These are phyloP conservation scores for Tychaedon coryphoeus DNA, from an alignment of 2,113 vertebrate species.

Conservation along the genomic window DNA sequence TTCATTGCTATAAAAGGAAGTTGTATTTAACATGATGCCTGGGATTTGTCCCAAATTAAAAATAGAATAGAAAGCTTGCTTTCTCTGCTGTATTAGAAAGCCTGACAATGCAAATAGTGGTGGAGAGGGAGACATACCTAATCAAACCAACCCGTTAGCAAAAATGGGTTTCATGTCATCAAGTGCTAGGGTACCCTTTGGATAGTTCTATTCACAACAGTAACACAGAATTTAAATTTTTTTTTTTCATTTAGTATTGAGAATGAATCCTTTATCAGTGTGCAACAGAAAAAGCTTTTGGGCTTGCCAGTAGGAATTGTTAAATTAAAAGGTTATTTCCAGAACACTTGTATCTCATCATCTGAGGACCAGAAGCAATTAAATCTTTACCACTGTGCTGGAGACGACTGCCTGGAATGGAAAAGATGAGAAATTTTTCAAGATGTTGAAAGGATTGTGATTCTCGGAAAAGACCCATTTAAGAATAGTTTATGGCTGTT, in stretches of 20 bases:
- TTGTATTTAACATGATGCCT: neutral
- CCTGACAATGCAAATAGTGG: neutral
- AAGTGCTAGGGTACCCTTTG: neutral
- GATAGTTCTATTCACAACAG: neutral
- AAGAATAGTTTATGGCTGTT: slow-evolving; percentile 1
- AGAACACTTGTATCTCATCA: slow-evolving; percentile 33
- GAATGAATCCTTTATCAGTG: neutral
- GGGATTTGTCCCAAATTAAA: neutral
- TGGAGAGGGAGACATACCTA: neutral
- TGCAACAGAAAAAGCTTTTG: neutral
- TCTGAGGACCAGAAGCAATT: slow-evolving; percentile 37
- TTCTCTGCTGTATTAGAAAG: neutral
- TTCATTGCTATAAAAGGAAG: neutral
- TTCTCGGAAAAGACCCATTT: slow-evolving; percentile 33
- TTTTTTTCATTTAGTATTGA: neutral
- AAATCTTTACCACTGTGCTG: neutral
- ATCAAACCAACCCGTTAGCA: neutral
- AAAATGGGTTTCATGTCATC: neutral
- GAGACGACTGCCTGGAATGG: neutral
- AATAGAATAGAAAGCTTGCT: neutral
- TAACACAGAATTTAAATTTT: neutral
- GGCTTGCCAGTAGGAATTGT: slow-evolving; percentile 12
- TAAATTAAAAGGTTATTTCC: slow-evolving; percentile 47
- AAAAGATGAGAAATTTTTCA: slow-evolving; percentile 34
- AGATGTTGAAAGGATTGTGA: slow-evolving; percentile 7